These are phyloP conservation scores for Crioceris asparagi DNA, from an alignment of 2,888 invertebrate species.

Conservation along the genomic window DNA sequence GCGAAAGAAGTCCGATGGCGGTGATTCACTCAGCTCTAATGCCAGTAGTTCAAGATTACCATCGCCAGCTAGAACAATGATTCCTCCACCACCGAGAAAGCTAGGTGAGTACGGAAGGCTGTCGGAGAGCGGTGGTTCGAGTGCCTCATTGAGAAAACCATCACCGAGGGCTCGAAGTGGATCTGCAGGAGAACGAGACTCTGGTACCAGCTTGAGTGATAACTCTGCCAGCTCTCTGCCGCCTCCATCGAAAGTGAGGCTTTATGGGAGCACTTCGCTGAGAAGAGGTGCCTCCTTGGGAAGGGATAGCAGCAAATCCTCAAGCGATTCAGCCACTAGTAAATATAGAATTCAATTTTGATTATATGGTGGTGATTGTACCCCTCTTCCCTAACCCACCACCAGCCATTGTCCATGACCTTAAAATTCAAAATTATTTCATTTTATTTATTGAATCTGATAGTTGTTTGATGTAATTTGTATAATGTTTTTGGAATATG, in stretches of 20 bases:
- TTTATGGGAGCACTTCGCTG: constrained; percentile 34
- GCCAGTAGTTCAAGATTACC: constrained; percentile 34
- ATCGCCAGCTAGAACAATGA: constrained; percentile 39
- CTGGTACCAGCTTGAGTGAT: constrained; percentile 44
- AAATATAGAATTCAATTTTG: constrained; percentile 68
- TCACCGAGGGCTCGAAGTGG: constrained; percentile 31
- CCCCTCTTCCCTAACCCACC: too few species aligned
- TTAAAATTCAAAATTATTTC: too few species aligned
- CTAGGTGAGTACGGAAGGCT: constrained; percentile 46
- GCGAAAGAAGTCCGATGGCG: constrained; percentile 38
- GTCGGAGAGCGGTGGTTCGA: constrained; percentile 41
- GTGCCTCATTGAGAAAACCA: constrained; percentile 32
- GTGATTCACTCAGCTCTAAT: constrained; percentile 36
- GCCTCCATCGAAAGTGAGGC: constrained; percentile 48
- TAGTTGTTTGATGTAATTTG: too few species aligned
- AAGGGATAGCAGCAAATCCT: constrained; percentile 41
- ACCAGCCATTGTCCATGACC: too few species aligned
- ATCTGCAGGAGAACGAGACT: constrained; percentile 42
- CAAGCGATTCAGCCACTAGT: constrained; percentile 45
- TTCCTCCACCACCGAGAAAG: constrained; percentile 44
- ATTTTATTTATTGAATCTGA: too few species aligned
- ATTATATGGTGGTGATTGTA: constrained; percentile 21
- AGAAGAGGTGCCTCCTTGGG: constrained; percentile 49
- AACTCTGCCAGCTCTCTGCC: constrained; percentile 46
- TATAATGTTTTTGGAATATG: too few species aligned